Evolutionary conservation across 2,797 vertebrate genomes (phyloP).

Genomic region (Malacoraja senta): DNA sequence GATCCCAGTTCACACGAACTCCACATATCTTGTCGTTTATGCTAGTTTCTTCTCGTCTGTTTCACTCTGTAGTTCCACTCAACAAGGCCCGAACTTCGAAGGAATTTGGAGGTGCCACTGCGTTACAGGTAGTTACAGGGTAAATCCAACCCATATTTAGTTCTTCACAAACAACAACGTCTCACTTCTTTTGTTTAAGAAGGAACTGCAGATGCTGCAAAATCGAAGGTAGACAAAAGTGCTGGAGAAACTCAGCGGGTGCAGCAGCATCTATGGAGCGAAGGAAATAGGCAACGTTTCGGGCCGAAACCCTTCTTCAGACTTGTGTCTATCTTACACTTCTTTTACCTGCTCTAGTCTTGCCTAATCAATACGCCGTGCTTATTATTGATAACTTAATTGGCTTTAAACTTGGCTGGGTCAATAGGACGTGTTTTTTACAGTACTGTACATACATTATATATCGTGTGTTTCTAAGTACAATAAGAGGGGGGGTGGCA

Average conservation of each 20-base stretch:
- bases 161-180: neutral
- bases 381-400: neutral
- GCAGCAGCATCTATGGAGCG: no score
- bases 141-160: neutral
- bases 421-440: neutral
- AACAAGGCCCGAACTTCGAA: no score
- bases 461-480: neutral
- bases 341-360: no score
- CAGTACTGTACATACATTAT: neutral
- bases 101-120: neutral
- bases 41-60: neutral
- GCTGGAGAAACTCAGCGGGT: no score
- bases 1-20: neutral
- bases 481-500: neutral
- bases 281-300: no score
- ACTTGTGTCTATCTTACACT: no score
- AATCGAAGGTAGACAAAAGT: no score
- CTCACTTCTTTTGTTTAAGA: no score
- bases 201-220: no score
- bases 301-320: no score
- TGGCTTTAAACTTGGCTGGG: neutral
- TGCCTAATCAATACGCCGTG: neutral
- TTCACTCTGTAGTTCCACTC: neutral
- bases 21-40: neutral
- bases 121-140: neutral